Evolutionary conservation across 2,113 vertebrate genomes (phyloP).

Genomic region (Odontesthes bonariensis): DNA sequence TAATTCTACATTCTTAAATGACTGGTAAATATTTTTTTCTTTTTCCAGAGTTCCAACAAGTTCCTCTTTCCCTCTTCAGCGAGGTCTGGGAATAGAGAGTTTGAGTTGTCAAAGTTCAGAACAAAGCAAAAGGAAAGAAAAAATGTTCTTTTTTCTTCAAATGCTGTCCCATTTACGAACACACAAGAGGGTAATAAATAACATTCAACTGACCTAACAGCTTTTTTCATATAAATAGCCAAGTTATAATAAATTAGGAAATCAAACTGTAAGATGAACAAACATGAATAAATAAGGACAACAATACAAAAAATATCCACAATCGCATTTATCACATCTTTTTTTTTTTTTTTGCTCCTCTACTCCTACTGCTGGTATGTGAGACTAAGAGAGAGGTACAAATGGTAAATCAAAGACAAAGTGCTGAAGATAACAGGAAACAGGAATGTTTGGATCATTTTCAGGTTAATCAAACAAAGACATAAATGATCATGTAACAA

Average conservation of each 20-base stretch:
- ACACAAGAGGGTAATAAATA: conserved; percentile 85
- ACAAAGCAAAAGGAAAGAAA: conserved; percentile 76
- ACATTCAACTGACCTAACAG: conserved; percentile 87
- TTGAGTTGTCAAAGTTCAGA: conserved; percentile 81
- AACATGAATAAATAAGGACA: conserved; percentile 81
- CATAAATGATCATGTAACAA: conserved; percentile 70
- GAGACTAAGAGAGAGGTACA: conserved; percentile 72
- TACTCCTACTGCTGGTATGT: conserved; percentile 82
- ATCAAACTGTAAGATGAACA: conserved; percentile 79
- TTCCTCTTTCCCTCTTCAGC: conserved; percentile 74
- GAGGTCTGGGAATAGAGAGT: conserved; percentile 81
- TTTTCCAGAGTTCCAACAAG: conserved; percentile 72
- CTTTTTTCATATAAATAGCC: conserved; percentile 89
- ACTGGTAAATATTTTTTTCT: conserved; percentile 83
- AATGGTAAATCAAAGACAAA: conserved; percentile 68
- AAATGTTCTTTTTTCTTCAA: conserved; percentile 77
- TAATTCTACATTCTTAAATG: conserved; percentile 94
- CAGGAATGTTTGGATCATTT: conserved; percentile 60
- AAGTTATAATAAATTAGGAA: conserved; percentile 87
- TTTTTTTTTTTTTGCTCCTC: conserved; percentile 73
- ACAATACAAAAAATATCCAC: conserved; percentile 95
- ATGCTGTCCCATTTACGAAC: conserved; percentile 85
- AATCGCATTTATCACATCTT: conserved; percentile 81
- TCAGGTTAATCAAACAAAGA: conserved; percentile 65
- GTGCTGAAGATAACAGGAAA: conserved; percentile 66